A percentile compares a stretch with the other conserved stretches of the same genome.
These are phyloP conservation scores for Ptyas mucosa DNA, from an alignment of 2,113 vertebrate genomes.

Conservation along the genomic window DNA sequence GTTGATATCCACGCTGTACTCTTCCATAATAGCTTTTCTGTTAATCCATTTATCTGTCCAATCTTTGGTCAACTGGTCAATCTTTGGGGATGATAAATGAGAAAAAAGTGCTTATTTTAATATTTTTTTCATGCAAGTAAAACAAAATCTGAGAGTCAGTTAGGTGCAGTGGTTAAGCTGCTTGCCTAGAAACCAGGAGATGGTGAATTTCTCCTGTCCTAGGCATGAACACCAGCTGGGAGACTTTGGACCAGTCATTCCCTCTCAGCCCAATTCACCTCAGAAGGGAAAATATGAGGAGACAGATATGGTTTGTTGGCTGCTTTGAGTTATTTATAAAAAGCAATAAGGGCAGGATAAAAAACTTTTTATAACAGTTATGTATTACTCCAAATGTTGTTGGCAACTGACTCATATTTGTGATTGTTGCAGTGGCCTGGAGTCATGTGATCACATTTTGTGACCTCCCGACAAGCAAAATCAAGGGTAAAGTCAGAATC, in stretches of 20 bases:
- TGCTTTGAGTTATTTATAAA: background rate
- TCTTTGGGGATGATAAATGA: slow-evolving; percentile 66
- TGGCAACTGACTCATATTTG: background rate
- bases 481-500: background rate
- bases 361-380: background rate
- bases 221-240: background rate
- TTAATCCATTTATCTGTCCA: slow-evolving; percentile 89
- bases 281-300: background rate
- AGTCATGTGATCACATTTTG: background rate
- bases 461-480: background rate
- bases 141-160: background rate
- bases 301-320: background rate
- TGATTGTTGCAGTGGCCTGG: background rate
- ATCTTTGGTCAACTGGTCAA: slow-evolving; percentile 88
- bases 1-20: slow-evolving; percentile 91
- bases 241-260: background rate
- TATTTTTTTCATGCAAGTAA: background rate
- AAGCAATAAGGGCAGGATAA: background rate
- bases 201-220: background rate
- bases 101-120: background rate
- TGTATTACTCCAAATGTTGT: background rate
- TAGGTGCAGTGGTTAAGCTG: background rate
- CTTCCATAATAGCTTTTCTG: slow-evolving; percentile 84
- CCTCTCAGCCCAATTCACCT: background rate
- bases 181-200: background rate